phyloP scores from a whole-genome alignment of 2,888 invertebrate genomes.

The Arge pagana region DNA sequence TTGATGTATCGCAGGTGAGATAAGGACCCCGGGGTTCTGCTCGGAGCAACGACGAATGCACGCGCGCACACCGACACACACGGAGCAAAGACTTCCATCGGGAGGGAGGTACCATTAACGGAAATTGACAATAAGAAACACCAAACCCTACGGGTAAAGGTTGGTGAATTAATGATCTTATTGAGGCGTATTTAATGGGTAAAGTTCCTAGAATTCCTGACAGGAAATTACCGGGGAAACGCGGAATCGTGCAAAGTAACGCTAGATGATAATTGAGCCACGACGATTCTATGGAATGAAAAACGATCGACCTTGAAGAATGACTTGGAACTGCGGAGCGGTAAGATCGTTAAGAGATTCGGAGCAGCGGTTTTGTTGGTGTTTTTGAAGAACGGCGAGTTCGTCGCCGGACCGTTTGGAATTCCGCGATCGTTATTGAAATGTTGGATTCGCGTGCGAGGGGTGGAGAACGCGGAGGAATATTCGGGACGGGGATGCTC shows the following conservation, averaged over 20 bases:
- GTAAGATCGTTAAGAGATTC: too few relatives aligned
- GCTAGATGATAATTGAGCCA: too few relatives aligned
- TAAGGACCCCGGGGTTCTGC: constrained; percentile 15
- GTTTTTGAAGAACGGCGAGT: too few relatives aligned
- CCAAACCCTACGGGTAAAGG: constrained; percentile 17
- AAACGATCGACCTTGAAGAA: neutral
- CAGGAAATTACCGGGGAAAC: constrained; percentile 17
- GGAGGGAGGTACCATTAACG: constrained; percentile 18
- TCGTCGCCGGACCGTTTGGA: too few relatives aligned
- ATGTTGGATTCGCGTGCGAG: too few relatives aligned
- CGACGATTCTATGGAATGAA: neutral
- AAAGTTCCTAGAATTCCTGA: constrained; percentile 21
- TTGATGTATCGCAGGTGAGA: constrained; percentile 25
- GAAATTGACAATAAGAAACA: constrained; percentile 25
- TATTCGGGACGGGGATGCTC: too few relatives aligned
- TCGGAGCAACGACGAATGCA: neutral
- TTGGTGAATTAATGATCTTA: constrained; percentile 25
- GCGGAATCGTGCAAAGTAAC: constrained; percentile 9
- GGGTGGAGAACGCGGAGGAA: too few relatives aligned
- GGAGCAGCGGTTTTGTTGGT: too few relatives aligned
- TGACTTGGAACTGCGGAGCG: neutral
- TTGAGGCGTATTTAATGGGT: constrained; percentile 24
- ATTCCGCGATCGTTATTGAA: too few relatives aligned
- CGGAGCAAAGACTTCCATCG: constrained; percentile 17
- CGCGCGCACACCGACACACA: constrained; percentile 11